phyloP scores from a whole-genome alignment of 2,113 vertebrate species.

The Brienomyrus brachyistius region DNA sequence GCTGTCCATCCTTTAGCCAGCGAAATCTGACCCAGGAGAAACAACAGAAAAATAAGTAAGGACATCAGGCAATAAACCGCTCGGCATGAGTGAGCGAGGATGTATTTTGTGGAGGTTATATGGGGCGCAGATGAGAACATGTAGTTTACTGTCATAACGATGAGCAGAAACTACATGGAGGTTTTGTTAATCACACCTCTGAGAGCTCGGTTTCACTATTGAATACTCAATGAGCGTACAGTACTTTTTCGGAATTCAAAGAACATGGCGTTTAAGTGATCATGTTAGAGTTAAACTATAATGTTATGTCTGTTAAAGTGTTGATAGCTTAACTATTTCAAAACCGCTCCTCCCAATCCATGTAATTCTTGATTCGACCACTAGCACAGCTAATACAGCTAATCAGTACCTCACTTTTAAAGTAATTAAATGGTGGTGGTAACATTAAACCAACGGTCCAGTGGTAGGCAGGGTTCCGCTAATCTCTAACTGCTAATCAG shows the following conservation, averaged over 20 bases:
- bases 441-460: not conserved
- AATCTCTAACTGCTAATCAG: not conserved
- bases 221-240: not conserved
- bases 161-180: too few species aligned
- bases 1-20: slow-evolving; percentile 66
- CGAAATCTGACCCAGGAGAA: slow-evolving; percentile 57
- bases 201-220: not conserved
- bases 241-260: not conserved
- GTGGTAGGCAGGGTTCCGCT: not conserved
- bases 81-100: not conserved
- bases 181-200: not conserved
- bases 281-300: not conserved
- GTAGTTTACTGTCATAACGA: not conserved
- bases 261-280: not conserved
- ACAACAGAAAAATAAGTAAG: not conserved
- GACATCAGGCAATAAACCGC: not conserved
- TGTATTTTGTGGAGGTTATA: not conserved
- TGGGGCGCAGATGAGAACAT: not conserved
- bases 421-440: not conserved
- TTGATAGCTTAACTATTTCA: not conserved
- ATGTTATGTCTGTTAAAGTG: not conserved
- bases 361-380: not conserved
- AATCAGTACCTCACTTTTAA: not conserved
- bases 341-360: not conserved
- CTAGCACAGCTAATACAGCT: not conserved